Conservation (phyloP, 1,140 invertebrate species). For the Cardiocondyla obscurior region DNA sequence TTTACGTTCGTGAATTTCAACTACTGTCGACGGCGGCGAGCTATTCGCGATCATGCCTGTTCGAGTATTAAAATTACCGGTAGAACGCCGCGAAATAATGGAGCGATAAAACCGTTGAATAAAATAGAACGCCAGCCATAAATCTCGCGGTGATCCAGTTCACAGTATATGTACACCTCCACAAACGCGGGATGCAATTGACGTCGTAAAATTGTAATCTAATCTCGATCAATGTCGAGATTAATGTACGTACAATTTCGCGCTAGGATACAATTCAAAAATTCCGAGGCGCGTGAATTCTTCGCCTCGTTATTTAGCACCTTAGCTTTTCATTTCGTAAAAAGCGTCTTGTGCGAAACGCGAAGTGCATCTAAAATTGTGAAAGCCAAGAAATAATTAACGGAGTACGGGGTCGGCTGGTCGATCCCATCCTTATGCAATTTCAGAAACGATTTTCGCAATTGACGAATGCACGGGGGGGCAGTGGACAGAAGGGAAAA, state of each 20-base stretch:
- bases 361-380: background rate
- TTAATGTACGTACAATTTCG: background rate
- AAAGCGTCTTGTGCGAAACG: background rate
- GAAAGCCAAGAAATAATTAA: background rate
- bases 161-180: slow-evolving; percentile 58
- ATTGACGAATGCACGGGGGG: slow-evolving; percentile 41
- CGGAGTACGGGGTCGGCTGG: background rate
- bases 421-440: slow-evolving; percentile 4
- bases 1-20: slow-evolving; percentile 42
- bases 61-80: slow-evolving; percentile 64
- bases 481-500: slow-evolving; percentile 41
- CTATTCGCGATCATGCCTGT: slow-evolving; percentile 36
- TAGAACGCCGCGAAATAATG: slow-evolving; percentile 70
- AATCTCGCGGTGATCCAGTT: slow-evolving; percentile 71
- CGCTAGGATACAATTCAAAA: background rate
- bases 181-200: slow-evolving; percentile 28
- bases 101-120: slow-evolving; percentile 69
- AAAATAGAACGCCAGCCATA: slow-evolving; percentile 62
- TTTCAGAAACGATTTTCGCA: slow-evolving; percentile 25
- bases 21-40: slow-evolving; percentile 19
- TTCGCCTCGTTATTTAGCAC: background rate
- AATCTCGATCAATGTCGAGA: slow-evolving; percentile 62
- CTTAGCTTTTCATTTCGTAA: background rate
- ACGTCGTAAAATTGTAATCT: slow-evolving; percentile 64
- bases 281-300: background rate